Conservation (phyloP, 2,797 vertebrate genomes). For the Sylvia borin region DNA sequence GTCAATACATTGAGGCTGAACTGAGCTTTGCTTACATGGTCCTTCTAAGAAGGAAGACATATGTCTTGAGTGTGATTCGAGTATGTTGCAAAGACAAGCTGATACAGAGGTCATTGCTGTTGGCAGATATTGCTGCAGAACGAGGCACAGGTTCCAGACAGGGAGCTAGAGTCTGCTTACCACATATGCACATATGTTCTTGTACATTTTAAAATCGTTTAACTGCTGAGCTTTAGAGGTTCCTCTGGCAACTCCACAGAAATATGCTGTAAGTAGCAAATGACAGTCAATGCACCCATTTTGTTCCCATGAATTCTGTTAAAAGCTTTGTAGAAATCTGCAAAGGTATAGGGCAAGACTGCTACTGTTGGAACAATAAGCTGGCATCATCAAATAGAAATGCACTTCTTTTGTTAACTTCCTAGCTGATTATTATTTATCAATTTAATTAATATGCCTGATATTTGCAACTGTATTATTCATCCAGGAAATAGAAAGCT, state of each 20-base stretch:
- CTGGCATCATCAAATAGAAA: not conserved
- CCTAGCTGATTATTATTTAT: conserved; percentile 53
- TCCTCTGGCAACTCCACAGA: conserved; percentile 12
- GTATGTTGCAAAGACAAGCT: conserved; percentile 19
- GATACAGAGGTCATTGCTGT: conserved; percentile 59
- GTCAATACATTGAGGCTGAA: conserved; percentile 50
- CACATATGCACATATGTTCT: not conserved
- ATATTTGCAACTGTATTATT: conserved; percentile 39
- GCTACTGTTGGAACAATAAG: not conserved
- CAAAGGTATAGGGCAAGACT: not conserved
- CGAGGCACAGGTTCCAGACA: conserved; percentile 30
- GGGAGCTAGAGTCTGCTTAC: not conserved
- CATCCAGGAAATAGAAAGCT: conserved; percentile 21
- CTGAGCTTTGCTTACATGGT: conserved; percentile 45
- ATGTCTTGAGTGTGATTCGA: conserved; percentile 58
- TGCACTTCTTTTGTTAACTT: conserved; percentile 41
- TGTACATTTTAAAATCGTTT: conserved; percentile 49
- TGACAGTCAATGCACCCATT: not conserved
- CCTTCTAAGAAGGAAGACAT: conserved; percentile 49
- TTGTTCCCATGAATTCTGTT: not conserved
- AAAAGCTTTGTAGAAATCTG: not conserved
- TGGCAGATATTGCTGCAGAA: conserved; percentile 58
- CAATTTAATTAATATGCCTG: conserved; percentile 46
- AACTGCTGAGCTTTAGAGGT: conserved; percentile 43
- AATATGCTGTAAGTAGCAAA: not conserved